Percentiles rank a stretch among this genome's conserved stretches.
These are phyloP conservation scores for Meteorus colon DNA, from an alignment of 2,888 invertebrate genomes.

Conservation along the genomic window DNA sequence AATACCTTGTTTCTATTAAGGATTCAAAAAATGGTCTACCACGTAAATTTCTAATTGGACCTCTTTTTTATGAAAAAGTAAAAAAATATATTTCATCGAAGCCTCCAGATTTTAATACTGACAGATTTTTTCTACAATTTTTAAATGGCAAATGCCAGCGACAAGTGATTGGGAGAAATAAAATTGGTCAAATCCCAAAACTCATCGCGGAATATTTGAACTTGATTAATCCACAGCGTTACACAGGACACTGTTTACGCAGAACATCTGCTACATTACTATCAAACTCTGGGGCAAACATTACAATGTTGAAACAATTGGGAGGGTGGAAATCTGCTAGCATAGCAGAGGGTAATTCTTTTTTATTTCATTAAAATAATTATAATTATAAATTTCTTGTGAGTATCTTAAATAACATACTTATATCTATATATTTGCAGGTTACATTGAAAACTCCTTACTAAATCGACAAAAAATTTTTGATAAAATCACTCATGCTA, in stretches of 20 bases:
- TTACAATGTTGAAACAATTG: conserved; percentile 16
- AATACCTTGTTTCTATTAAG: conserved; percentile 38
- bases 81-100: conserved; percentile 26
- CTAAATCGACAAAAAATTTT: not conserved
- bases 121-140: no score
- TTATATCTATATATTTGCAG: conserved; percentile 19
- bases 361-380: not conserved
- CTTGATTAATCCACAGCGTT: not conserved
- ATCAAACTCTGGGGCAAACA: not conserved
- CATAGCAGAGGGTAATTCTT: conserved; percentile 7
- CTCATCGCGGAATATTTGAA: no score
- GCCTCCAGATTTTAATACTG: no score
- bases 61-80: conserved; percentile 32
- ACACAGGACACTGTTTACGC: conserved; percentile 11
- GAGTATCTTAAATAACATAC: not conserved
- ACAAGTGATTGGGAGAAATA: no score
- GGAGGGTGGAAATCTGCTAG: conserved; percentile 9
- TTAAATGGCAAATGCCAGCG: no score
- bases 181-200: no score
- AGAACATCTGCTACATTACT: not conserved
- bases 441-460: conserved; percentile 12
- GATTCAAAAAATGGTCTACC: conserved; percentile 35
- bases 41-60: conserved; percentile 34
- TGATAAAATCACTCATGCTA: conserved; percentile 13
- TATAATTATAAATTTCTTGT: not conserved